These are phyloP conservation scores for Dasyurus viverrinus DNA, from an alignment of 2,113 vertebrate species.

Conservation along the genomic window DNA sequence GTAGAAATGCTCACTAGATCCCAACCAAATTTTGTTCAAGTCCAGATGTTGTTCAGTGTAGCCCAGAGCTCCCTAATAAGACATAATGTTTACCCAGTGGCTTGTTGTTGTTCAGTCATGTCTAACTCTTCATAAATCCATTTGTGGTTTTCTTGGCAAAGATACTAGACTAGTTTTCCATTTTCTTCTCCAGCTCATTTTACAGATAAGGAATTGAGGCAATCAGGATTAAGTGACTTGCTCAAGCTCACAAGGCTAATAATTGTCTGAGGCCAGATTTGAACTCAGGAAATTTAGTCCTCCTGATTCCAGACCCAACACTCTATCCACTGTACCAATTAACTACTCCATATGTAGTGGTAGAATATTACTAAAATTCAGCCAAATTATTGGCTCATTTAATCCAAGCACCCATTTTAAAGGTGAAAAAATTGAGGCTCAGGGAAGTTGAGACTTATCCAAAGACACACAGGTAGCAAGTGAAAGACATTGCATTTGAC, in stretches of 20 bases:
- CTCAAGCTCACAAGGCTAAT: too few species aligned
- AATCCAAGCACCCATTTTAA: too few species aligned
- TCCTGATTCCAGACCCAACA: background rate
- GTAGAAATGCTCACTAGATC: background rate
- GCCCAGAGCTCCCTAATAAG: background rate
- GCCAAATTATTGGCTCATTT: too few species aligned
- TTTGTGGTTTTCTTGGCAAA: background rate
- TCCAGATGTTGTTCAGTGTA: background rate
- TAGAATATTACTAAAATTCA: too few species aligned
- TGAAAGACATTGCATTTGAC: too few species aligned
- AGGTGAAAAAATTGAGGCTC: too few species aligned
- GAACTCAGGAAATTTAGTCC: background rate
- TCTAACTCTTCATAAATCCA: background rate
- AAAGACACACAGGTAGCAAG: too few species aligned
- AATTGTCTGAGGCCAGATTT: background rate
- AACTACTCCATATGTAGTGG: background rate
- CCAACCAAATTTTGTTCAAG: background rate
- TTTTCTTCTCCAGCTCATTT: background rate
- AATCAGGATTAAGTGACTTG: background rate
- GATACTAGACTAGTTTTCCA: background rate
- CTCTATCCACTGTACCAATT: background rate
- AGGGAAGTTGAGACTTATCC: too few species aligned
- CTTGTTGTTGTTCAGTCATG: background rate
- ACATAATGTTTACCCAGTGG: background rate
- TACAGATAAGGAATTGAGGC: too few species aligned